Conservation (phyloP, 37 sponge, comb jelly and placozoan genomes). For the Petrosia ficiformis region DNA sequence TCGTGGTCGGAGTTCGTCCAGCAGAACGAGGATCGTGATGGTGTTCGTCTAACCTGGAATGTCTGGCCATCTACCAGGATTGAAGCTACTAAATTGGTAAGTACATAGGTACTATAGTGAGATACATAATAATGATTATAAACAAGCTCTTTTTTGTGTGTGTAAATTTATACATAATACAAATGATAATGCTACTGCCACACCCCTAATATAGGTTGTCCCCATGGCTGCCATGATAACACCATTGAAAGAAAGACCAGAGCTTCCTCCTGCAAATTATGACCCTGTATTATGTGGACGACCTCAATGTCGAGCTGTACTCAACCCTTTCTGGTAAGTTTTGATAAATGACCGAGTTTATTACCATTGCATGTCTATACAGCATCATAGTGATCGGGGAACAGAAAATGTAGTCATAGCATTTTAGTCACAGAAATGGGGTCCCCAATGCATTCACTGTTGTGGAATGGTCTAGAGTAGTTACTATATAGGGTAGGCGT, state of each 20-base stretch:
- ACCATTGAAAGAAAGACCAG: conserved; percentile 96
- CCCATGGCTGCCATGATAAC: conserved; percentile 84
- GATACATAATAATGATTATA: not conserved
- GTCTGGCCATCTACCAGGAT: conserved; percentile 95
- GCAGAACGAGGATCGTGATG: conserved; percentile 95
- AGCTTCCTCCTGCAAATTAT: conserved; percentile 92
- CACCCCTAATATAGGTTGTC: conserved; percentile 93
- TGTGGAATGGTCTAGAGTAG: no score
- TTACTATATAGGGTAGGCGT: no score
- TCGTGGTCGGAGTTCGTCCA: conserved; percentile 93
- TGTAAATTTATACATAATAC: no score
- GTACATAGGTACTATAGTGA: not conserved
- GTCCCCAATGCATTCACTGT: no score
- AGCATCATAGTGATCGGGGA: no score
- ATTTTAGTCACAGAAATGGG: no score
- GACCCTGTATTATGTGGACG: conserved; percentile 94
- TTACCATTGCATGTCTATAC: not conserved
- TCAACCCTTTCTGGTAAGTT: conserved; percentile 93
- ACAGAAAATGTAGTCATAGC: no score
- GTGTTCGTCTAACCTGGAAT: conserved; percentile 96
- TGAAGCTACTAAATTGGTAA: conserved; percentile 90
- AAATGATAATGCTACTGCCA: no score
- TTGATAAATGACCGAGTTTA: not conserved
- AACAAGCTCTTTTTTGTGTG: no score
- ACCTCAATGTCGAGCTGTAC: conserved; percentile 82